A percentile compares a stretch with the other conserved stretches of the same genome.
phyloP scores from a whole-genome alignment of 1,140 invertebrate genomes.

The Copidosoma floridanum region DNA sequence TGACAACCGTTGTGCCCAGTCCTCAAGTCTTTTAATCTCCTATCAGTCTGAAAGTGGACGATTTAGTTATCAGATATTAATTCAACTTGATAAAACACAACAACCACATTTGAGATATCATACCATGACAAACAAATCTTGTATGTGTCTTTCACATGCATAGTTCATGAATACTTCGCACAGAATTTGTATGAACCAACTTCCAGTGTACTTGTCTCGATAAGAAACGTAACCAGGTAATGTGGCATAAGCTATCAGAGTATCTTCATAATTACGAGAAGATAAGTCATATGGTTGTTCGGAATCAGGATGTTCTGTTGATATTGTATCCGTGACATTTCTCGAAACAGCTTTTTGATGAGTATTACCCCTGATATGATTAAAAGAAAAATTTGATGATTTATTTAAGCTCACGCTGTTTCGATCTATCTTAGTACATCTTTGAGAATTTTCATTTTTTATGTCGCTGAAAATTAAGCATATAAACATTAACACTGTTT shows the following conservation, averaged over 20 bases:
- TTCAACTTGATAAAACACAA: conserved; percentile 1
- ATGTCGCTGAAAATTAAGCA: conserved; percentile 17
- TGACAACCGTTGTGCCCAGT: conserved; percentile 48
- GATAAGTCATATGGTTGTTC: conserved; percentile 19
- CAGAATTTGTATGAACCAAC: conserved; percentile 75
- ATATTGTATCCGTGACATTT: conserved; percentile 19
- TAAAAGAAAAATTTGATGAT: conserved; percentile 16
- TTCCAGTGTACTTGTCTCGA: conserved; percentile 63
- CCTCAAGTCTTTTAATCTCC: conserved; percentile 46
- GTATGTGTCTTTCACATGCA: conserved; percentile 64
- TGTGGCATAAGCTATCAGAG: conserved; percentile 67
- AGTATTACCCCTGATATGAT: conserved; percentile 24
- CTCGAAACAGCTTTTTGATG: conserved; percentile 24
- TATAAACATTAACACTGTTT: conserved; percentile 13
- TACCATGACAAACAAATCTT: conserved; percentile 67
- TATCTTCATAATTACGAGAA: conserved; percentile 61
- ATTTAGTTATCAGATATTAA: conserved; percentile 1
- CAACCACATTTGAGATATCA: conserved; percentile 6
- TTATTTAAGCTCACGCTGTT: conserved; percentile 19
- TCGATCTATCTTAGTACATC: not conserved
- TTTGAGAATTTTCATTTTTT: conserved; percentile 19
- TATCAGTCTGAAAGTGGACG: conserved; percentile 42
- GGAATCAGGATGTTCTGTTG: conserved; percentile 6
- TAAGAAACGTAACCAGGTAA: conserved; percentile 65
- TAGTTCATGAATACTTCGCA: conserved; percentile 72